A percentile compares a stretch with the other conserved stretches of the same genome.
Evolutionary conservation across 2,888 invertebrate species (phyloP).

Genomic region (Dugesia japonica): DNA sequence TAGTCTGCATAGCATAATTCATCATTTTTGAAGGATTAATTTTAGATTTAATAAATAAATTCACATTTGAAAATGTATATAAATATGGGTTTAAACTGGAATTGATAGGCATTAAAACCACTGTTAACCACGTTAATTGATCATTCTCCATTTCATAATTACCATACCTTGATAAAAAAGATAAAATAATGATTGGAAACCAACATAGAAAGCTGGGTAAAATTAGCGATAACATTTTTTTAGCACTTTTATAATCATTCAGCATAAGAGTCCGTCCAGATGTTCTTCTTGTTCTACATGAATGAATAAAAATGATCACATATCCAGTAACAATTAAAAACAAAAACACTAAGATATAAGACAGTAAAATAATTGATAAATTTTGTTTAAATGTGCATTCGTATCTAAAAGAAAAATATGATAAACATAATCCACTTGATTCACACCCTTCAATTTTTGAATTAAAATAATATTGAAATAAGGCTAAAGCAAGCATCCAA

Average conservation of each 20-base stretch:
- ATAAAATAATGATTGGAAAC: slow-evolving; percentile 50
- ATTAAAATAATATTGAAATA: not conserved
- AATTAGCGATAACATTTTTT: slow-evolving; percentile 51
- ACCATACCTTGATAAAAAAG: not conserved
- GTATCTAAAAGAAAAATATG: not conserved
- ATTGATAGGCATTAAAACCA: slow-evolving; percentile 51
- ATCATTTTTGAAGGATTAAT: not conserved
- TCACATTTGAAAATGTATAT: slow-evolving; percentile 46
- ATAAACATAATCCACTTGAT: not conserved
- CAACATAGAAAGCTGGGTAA: slow-evolving; percentile 52
- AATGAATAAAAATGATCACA: slow-evolving; percentile 22
- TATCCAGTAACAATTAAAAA: slow-evolving; percentile 26
- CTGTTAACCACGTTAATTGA: slow-evolving; percentile 50
- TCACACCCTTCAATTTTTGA: not conserved
- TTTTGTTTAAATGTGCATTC: not conserved
- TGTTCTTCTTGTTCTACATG: slow-evolving; percentile 25
- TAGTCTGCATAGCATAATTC: not conserved
- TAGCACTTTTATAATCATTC: slow-evolving; percentile 49
- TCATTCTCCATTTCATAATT: slow-evolving; percentile 40
- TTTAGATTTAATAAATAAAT: not conserved
- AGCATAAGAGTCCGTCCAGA: slow-evolving; percentile 23
- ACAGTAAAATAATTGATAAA: not conserved
- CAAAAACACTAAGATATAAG: slow-evolving; percentile 24
- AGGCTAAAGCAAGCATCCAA: not conserved
- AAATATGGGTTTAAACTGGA: slow-evolving; percentile 51